These are phyloP conservation scores for Myrmecobius fasciatus DNA, from an alignment of 2,113 vertebrate genomes.

Conservation along the genomic window DNA sequence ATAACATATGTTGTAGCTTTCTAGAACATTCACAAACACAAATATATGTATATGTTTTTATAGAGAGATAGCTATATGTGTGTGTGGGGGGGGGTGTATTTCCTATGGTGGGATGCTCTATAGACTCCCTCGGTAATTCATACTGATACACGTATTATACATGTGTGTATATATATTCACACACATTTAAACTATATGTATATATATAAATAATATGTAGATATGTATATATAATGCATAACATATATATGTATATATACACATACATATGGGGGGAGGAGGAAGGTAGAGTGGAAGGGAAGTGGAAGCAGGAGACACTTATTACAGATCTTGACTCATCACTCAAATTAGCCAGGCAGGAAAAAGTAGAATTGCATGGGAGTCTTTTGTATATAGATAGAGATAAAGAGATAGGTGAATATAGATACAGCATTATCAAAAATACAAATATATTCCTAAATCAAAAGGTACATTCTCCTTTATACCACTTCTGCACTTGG, in stretches of 20 bases:
- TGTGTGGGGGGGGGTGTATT: not conserved
- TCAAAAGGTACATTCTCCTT: not conserved
- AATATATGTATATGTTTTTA: not conserved
- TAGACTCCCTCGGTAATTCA: not conserved
- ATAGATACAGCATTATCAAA: not conserved
- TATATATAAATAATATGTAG: too few species aligned
- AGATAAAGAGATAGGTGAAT: too few species aligned
- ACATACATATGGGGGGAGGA: too few species aligned
- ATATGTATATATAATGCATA: too few species aligned
- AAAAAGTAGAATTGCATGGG: too few species aligned
- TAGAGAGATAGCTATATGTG: not conserved
- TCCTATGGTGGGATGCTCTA: not conserved
- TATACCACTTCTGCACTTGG: not conserved
- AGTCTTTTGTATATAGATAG: not conserved
- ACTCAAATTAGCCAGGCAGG: too few species aligned
- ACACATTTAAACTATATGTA: too few species aligned
- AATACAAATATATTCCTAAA: not conserved
- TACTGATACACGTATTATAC: not conserved
- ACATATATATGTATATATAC: too few species aligned
- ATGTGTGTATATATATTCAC: too few species aligned
- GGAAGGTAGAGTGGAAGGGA: accelerated
- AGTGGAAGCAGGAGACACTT: too few species aligned
- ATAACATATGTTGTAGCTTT: not conserved
- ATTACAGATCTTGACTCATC: too few species aligned
- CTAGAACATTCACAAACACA: not conserved